Percentiles rank a stretch among this genome's conserved stretches.
Evolutionary conservation across 2,797 vertebrate species (phyloP).

Genomic region (Eulemur mongoz): DNA sequence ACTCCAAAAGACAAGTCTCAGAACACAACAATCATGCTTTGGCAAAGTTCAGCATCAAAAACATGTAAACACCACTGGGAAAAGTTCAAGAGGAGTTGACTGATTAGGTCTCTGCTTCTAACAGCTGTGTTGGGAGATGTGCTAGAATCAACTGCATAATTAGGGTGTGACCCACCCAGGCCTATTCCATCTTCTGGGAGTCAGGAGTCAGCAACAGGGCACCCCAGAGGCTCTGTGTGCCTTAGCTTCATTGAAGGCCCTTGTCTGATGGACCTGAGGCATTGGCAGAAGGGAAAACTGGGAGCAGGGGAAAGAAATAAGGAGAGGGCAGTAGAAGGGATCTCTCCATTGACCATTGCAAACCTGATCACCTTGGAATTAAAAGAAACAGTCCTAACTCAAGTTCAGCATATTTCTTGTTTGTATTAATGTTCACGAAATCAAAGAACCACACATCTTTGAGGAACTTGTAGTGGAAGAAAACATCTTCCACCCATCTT

Average conservation of each 20-base stretch:
- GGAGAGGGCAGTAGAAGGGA: not conserved
- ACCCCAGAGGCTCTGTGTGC: fast-evolving
- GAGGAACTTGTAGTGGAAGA: not conserved
- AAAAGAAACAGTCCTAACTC: not conserved
- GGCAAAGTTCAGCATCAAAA: not conserved
- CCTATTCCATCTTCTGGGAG: not conserved
- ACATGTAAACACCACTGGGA: not conserved
- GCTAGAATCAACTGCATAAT: not conserved
- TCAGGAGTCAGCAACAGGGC: not conserved
- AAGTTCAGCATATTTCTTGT: not conserved
- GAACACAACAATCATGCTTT: not conserved
- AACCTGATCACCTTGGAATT: not conserved
- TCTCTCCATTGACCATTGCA: not conserved
- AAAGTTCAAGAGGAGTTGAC: not conserved
- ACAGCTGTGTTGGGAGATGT: not conserved
- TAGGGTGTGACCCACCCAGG: not conserved
- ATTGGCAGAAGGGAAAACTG: not conserved
- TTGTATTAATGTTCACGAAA: not conserved
- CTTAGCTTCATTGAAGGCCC: not conserved
- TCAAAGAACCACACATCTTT: not conserved
- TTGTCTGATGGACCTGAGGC: not conserved
- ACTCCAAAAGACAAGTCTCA: not conserved
- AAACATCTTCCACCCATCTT: not conserved
- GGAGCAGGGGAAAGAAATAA: not conserved
- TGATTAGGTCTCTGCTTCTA: not conserved